Conservation (phyloP, 2,888 invertebrate species). For the Zaprionus bogoriensis region DNA sequence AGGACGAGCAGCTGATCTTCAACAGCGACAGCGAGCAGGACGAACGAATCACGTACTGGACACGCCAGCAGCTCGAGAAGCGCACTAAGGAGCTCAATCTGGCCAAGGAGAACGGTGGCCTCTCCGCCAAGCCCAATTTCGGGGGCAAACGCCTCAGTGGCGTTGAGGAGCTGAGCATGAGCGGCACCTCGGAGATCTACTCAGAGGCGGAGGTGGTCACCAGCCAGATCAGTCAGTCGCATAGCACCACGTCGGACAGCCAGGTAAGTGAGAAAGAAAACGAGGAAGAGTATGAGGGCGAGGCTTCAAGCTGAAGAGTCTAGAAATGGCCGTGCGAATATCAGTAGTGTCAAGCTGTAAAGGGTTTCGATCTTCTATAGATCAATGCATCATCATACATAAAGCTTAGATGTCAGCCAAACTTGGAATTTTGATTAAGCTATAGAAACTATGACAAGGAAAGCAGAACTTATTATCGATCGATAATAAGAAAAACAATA, state of each 20-base stretch:
- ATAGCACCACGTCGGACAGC: constrained; percentile 90
- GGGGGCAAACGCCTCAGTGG: constrained; percentile 81
- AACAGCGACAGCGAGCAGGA: constrained; percentile 80
- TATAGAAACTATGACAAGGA: no score
- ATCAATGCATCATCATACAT: no score
- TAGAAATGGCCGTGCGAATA: background rate
- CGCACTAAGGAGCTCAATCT: constrained; percentile 88
- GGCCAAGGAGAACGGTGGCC: constrained; percentile 83
- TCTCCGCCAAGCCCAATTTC: constrained; percentile 72
- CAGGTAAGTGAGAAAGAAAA: constrained; percentile 87
- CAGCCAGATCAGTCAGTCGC: constrained; percentile 86
- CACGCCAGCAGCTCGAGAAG: constrained; percentile 88
- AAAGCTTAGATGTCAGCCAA: no score
- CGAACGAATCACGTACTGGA: constrained; percentile 85
- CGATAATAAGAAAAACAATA: no score
- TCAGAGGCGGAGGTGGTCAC: constrained; percentile 72
- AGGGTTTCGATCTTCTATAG: no score
- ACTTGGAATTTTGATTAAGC: no score
- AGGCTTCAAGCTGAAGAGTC: no score
- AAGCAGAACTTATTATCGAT: no score
- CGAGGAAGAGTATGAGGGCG: no score
- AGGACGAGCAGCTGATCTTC: constrained; percentile 76
- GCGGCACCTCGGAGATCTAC: constrained; percentile 77
- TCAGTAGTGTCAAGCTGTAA: background rate
- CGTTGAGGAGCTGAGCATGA: constrained; percentile 83